These are phyloP conservation scores for Oryctes rhinoceros DNA, from an alignment of 1,140 invertebrate genomes.

Conservation along the genomic window DNA sequence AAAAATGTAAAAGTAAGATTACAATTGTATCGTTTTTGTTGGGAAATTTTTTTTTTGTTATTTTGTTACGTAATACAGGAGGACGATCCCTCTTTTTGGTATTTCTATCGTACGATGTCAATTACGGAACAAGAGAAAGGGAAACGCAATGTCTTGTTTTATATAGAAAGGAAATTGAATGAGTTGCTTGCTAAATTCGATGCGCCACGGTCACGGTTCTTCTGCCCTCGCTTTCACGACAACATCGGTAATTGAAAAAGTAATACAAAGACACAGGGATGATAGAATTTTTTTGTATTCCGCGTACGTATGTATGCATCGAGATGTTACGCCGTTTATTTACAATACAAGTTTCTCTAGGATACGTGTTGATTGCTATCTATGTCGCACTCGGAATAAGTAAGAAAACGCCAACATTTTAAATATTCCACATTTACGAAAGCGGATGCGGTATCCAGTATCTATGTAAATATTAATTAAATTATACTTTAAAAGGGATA, in stretches of 20 bases:
- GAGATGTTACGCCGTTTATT: not conserved
- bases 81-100: not conserved
- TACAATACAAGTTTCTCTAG: not conserved
- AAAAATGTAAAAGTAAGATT: not conserved
- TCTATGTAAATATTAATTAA: too few species aligned
- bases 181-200: constrained; percentile 1
- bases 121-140: constrained; percentile 13
- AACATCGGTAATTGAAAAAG: constrained; percentile 1
- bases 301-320: not conserved
- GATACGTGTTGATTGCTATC: too few species aligned
- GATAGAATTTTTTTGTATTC: constrained; percentile 16
- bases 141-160: constrained; percentile 25
- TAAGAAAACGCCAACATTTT: too few species aligned
- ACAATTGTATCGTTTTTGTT: not conserved
- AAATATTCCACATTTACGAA: too few species aligned
- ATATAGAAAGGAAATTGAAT: constrained; percentile 27
- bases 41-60: not conserved
- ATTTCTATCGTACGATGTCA: not conserved
- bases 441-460: too few species aligned
- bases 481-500: too few species aligned
- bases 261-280: not conserved
- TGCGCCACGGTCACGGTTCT: not conserved
- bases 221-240: not conserved
- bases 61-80: not conserved
- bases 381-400: too few species aligned